Evolutionary conservation across 2,797 vertebrate species (phyloP).

Genomic region (Sparidentex hasta): DNA sequence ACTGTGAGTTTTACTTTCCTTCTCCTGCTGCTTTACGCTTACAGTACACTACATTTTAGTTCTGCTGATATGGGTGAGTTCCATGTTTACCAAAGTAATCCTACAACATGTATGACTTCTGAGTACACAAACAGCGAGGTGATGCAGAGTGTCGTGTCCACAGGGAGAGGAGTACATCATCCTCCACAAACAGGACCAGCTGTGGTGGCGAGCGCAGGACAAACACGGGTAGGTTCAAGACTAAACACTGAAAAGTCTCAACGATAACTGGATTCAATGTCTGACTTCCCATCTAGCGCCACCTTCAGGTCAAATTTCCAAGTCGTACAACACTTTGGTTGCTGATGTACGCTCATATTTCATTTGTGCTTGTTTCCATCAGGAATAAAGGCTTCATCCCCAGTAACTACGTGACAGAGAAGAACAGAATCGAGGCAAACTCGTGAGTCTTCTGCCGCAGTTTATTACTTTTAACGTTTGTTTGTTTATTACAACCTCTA

Average conservation of each 20-base stretch:
- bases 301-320: too few species aligned
- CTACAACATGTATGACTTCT: too few species aligned
- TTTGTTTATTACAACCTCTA: background rate
- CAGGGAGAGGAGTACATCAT: constrained; percentile 89
- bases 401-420: constrained; percentile 92
- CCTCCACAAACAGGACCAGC: constrained; percentile 88
- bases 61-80: too few species aligned
- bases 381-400: constrained; percentile 93
- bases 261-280: too few species aligned
- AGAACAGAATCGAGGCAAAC: constrained; percentile 87
- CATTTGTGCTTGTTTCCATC: background rate
- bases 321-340: too few species aligned
- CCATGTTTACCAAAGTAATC: too few species aligned
- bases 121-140: background rate
- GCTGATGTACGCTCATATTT: background rate
- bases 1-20: too few species aligned
- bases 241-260: background rate
- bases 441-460: constrained; percentile 81
- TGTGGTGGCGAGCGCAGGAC: constrained; percentile 93
- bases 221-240: constrained; percentile 79
- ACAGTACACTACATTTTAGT: too few species aligned
- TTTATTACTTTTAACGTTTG: background rate
- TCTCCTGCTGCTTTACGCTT: too few species aligned
- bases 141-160: constrained; percentile 3
- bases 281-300: background rate